Percentiles rank a stretch among this genome's conserved stretches.
Evolutionary conservation across 2,888 invertebrate genomes (phyloP).

Genomic region (Oligia strigilis): DNA sequence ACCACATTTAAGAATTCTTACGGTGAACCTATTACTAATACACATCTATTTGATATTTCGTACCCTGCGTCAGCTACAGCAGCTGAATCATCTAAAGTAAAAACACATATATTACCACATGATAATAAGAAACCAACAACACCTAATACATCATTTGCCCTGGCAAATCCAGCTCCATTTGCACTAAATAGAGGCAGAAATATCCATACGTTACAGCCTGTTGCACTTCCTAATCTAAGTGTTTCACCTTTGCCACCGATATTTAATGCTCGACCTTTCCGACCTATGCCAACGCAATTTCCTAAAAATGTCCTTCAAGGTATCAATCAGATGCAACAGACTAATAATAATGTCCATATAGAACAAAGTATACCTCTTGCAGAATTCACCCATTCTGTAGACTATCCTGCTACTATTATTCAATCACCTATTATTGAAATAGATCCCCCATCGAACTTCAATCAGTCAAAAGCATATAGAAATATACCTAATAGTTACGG

Average conservation of each 20-base stretch:
- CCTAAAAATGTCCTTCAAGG: slow-evolving; percentile 76
- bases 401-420: slow-evolving; percentile 93
- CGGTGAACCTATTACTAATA: slow-evolving; percentile 84
- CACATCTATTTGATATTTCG: slow-evolving; percentile 78
- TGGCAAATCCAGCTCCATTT: slow-evolving; percentile 87
- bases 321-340: slow-evolving; percentile 78
- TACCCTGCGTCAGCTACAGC: slow-evolving; percentile 84
- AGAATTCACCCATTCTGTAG: slow-evolving; percentile 93
- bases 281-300: slow-evolving; percentile 76
- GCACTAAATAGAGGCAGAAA: slow-evolving; percentile 85
- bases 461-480: slow-evolving; percentile 84
- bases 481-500: slow-evolving; percentile 83
- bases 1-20: slow-evolving; percentile 86
- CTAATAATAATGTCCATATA: slow-evolving; percentile 87
- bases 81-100: slow-evolving; percentile 85
- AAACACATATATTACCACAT: slow-evolving; percentile 82
- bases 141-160: slow-evolving; percentile 80
- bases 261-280: slow-evolving; percentile 91
- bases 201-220: slow-evolving; percentile 89
- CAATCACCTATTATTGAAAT: slow-evolving; percentile 93
- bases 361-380: slow-evolving; percentile 92
- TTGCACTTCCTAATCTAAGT: slow-evolving; percentile 92
- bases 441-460: slow-evolving; percentile 77
- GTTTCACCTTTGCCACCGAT: slow-evolving; percentile 91
- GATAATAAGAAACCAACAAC: slow-evolving; percentile 68